Base-by-base conservation (phyloP, 2,797 vertebrate species). In the Discoglossus pictus region DNA sequence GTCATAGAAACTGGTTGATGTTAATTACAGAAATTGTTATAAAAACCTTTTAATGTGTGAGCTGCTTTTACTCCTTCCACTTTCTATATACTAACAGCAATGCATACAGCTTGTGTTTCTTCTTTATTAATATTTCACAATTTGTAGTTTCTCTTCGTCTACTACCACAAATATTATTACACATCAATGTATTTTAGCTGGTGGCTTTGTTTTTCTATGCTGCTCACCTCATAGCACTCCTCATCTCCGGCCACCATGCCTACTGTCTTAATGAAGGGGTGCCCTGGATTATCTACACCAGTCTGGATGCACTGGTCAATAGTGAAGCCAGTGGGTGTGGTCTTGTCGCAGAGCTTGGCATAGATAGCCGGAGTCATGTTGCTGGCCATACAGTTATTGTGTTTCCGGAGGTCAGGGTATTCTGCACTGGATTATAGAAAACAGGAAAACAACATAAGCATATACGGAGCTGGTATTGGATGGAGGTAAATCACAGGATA, bases 321-420 rank as follows among this genome's bases (percentile, higher is more conserved):
- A 0, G 93, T 97, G 89, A 82, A 99, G 18, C 95, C 95, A 2
- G 88, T 93, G 68, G 95, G 91, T 10, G 97, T 99, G 77, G 85
- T 73, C 83, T 93, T 95, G 74, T 94, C 91, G 18, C 92, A 93
- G 76, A 99, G 91, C 75, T 85, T 89, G 73, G 93, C 85, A 1
- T 99, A 99, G 81, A 99, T 77, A 72, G 91, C 85, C 2, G 97
- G 97, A 0, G 93, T 97, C 83, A 99, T 86, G 86, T 82, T 86
- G 80, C 86, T 93, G 73, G 97, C 94, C 97, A 99, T 98, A 86
- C 96, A 99, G 85, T 99, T 99, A 87, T 99, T 99, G 84, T 99
- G 97, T 82, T 95, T 96, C 76, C 95, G 89, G 74, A 99, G 89
- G 80, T 99, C 96, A 0, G 97, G 97, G 75, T 92, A 99, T 79